Evolutionary conservation across 1,140 invertebrate genomes (phyloP).

Genomic region (Drosophila auraria): DNA sequence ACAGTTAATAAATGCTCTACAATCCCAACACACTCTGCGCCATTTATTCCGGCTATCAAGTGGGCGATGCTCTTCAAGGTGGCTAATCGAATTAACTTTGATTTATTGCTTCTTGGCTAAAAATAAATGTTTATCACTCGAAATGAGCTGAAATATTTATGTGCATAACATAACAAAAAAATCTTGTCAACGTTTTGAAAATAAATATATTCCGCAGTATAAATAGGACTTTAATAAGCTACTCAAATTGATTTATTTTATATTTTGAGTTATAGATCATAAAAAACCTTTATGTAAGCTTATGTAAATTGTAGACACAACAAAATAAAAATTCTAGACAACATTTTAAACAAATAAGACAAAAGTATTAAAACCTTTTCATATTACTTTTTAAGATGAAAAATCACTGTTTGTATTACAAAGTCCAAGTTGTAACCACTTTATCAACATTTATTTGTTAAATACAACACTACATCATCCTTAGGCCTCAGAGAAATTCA

Average conservation of each 20-base stretch:
- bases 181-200: not conserved
- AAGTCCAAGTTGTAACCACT: not conserved
- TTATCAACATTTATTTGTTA: not conserved
- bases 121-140: slow-evolving; percentile 8
- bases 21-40: slow-evolving; percentile 2
- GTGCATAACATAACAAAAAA: not conserved
- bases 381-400: too few relatives aligned
- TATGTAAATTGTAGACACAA: not conserved
- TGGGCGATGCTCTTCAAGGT: slow-evolving; percentile 40
- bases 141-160: slow-evolving; percentile 9
- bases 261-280: not conserved
- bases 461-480: not conserved
- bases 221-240: not conserved
- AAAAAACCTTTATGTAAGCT: not conserved
- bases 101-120: slow-evolving; percentile 31
- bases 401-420: not conserved
- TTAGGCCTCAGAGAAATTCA: too few relatives aligned
- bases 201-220: not conserved
- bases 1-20: slow-evolving; percentile 25
- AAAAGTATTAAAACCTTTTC: too few relatives aligned
- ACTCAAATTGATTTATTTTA: not conserved
- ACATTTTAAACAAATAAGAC: not conserved
- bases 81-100: slow-evolving; percentile 38
- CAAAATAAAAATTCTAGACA: not conserved
- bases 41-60: slow-evolving; percentile 35